Base-by-base conservation (phyloP, 2,888 invertebrate genomes). In the Dryadula phaetusa region DNA sequence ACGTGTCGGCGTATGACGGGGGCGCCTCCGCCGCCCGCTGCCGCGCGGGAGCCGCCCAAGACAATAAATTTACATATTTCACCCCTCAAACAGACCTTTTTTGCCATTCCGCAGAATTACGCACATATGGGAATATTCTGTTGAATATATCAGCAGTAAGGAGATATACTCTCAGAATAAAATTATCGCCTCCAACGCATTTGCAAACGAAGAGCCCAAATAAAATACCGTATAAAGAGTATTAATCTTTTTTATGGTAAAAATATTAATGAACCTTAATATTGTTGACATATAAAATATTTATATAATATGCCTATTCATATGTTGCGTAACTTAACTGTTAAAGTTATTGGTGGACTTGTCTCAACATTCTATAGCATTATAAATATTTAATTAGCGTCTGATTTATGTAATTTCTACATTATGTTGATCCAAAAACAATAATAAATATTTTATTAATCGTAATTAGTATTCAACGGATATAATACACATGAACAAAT, bases 1-100 rank as follows among this genome's bases (percentile, higher is more conserved):
- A 88, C 90, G 92, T 92, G 92, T 92, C 90, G 91, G 89, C 82
- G 86, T 92, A 92, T 92, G 92, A 92, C 90, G 92, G 89, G 91
- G 89, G 88, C 86, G 86, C 87, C 77, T 74, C 77, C 77, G 75
- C 75, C 82, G 76, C 76, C 78, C 82, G 85, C 83, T 74, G 87
- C 88, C 89, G 90, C 92, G 40, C 58, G 37, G 84, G 84, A 74
- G 87, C 88, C 90, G 91, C 92, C 92, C 92, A 90, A 92, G 91
- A 92, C 92, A 92, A 92, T 92, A 92, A 92, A 92, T 92, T 92
- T 92, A 92, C 92, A 92, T 92, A 92, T 92, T 92, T 92, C 91
- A 90, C 92, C 92, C 92, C 92, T 91, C 91, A 90, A 91, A 90
- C 89, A 91, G 92, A 92, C 92, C 92, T 92, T 92, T 92, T 92